Conservation (phyloP, 2,888 invertebrate species). For the Pristionchus maxplancki region DNA sequence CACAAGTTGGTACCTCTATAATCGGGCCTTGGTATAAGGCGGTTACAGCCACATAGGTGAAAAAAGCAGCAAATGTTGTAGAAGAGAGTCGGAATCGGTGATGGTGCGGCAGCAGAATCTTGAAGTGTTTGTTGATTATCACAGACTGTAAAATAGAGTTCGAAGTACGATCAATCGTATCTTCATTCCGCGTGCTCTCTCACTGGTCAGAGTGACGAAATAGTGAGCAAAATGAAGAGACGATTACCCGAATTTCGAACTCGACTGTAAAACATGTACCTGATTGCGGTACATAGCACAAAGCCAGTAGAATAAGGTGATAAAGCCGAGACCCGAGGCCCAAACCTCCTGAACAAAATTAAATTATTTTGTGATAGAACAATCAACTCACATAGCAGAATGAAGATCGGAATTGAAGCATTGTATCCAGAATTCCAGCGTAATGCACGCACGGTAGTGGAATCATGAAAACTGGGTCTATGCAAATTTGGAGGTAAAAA, state of each 20-base stretch:
- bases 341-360: neutral
- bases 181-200: too few species aligned
- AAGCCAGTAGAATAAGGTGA: neutral
- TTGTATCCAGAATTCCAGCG: neutral
- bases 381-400: neutral
- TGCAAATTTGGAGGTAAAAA: neutral
- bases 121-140: too few species aligned
- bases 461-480: neutral
- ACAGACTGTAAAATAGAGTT: too few species aligned
- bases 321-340: neutral
- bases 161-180: too few species aligned
- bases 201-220: too few species aligned
- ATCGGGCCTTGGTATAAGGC: neutral
- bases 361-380: accelerated
- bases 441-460: neutral
- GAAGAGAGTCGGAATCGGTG: too few species aligned
- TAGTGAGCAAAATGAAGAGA: too few species aligned
- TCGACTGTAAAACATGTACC: too few species aligned
- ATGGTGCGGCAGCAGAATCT: too few species aligned
- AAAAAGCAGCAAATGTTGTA: too few species aligned
- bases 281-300: neutral
- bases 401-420: neutral
- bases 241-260: too few species aligned
- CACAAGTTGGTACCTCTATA: neutral
- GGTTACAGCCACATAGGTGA: too few species aligned